phyloP scores from a whole-genome alignment of 2,888 invertebrate genomes.

The Dicyrtomina minuta region DNA sequence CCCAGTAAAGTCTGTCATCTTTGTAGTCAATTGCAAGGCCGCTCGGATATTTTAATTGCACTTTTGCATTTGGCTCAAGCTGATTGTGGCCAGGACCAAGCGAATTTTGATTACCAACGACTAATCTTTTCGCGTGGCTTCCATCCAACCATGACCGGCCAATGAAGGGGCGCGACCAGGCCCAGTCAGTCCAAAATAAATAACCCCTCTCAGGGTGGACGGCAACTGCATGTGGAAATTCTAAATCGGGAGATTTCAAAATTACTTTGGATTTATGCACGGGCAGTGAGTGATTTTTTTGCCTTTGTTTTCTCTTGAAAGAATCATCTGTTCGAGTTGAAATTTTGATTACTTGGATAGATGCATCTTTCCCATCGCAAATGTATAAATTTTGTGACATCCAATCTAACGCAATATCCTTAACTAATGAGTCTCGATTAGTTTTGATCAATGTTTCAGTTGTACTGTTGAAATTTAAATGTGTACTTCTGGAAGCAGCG shows the following conservation, averaged over 20 bases:
- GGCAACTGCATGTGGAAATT: slow-evolving; percentile 76
- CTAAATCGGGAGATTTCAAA: no score
- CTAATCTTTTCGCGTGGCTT: slow-evolving; percentile 65
- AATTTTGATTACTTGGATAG: slow-evolving; percentile 85
- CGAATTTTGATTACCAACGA: no score
- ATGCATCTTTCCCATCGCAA: slow-evolving; percentile 69
- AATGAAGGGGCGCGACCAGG: slow-evolving; percentile 76
- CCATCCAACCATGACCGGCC: slow-evolving; percentile 80
- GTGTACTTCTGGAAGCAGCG: no score
- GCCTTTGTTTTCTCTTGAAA: no score
- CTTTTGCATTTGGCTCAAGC: no score
- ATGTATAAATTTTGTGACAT: slow-evolving; percentile 82
- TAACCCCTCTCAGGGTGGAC: slow-evolving; percentile 77
- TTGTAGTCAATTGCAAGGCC: slow-evolving; percentile 82
- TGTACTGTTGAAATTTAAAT: slow-evolving; percentile 67
- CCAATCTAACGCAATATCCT: slow-evolving; percentile 89
- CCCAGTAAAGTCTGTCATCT: slow-evolving; percentile 81
- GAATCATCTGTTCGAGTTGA: no score
- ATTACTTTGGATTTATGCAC: no score
- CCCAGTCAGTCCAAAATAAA: slow-evolving; percentile 88
- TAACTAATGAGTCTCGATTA: slow-evolving; percentile 75
- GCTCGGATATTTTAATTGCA: slow-evolving; percentile 78
- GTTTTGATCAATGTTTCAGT: slow-evolving; percentile 73
- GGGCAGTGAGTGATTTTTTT: no score
- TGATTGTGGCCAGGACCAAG: no score